Percentiles rank a stretch among this genome's conserved stretches.
Evolutionary conservation across 2,888 invertebrate genomes (phyloP).

Genomic region (Lasioglossum villosulum): DNA sequence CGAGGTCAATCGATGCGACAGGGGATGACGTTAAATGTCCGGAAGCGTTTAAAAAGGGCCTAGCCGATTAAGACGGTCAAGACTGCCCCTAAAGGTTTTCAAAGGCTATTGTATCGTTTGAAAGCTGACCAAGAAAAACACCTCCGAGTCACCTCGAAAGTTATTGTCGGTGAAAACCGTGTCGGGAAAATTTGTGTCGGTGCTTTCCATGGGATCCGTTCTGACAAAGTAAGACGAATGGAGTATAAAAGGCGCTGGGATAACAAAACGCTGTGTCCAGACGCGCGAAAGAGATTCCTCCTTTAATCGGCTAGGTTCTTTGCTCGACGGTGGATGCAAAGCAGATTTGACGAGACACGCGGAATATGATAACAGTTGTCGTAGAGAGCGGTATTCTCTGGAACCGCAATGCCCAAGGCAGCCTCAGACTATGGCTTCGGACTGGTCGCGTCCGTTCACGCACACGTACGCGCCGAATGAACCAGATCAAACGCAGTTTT

Average conservation of each 20-base stretch:
- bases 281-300: no score
- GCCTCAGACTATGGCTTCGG: slow-evolving; percentile 1
- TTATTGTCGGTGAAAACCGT: no score
- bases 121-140: no score
- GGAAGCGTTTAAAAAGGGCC: background rate
- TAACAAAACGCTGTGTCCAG: no score
- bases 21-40: background rate
- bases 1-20: background rate
- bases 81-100: no score
- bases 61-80: no score
- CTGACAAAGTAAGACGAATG: no score
- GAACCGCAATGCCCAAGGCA: slow-evolving; percentile 63
- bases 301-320: background rate
- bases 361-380: slow-evolving; percentile 21
- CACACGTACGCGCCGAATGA: slow-evolving; percentile 64
- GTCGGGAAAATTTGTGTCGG: no score
- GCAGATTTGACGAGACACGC: background rate
- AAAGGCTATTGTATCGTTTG: no score
- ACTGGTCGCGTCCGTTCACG: slow-evolving; percentile 27
- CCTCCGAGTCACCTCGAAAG: no score
- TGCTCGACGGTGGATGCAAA: background rate
- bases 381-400: slow-evolving; percentile 7
- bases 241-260: no score
- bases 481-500: slow-evolving; percentile 84
- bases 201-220: no score